These are phyloP conservation scores for Cerceris rybyensis DNA, from an alignment of 2,888 invertebrate species.

Conservation along the genomic window DNA sequence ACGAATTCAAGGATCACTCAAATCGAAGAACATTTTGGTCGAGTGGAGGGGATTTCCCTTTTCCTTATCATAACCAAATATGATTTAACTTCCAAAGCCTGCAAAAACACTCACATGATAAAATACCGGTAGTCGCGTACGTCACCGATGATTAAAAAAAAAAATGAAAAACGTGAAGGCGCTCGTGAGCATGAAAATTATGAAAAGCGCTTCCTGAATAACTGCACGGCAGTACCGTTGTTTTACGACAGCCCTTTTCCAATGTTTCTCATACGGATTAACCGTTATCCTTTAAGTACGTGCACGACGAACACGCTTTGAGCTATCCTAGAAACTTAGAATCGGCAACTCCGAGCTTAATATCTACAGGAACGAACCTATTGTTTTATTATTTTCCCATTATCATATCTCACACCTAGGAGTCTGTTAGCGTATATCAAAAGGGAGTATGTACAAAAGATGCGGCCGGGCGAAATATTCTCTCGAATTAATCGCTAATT, in stretches of 20 bases:
- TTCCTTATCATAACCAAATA: too few species aligned
- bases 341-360: constrained; percentile 62
- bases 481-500: constrained; percentile 5
- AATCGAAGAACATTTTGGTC: too few species aligned
- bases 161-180: too few species aligned
- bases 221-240: too few species aligned
- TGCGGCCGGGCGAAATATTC: constrained; percentile 19
- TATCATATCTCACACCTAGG: constrained; percentile 61
- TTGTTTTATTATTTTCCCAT: constrained; percentile 11
- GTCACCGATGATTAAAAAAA: too few species aligned
- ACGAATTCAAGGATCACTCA: too few species aligned
- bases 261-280: not conserved
- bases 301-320: constrained; percentile 53
- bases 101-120: too few species aligned
- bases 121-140: too few species aligned
- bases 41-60: too few species aligned
- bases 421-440: constrained; percentile 74
- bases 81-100: too few species aligned
- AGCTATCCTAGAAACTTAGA: constrained; percentile 39
- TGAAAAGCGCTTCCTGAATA: too few species aligned
- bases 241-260: not conserved
- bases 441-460: constrained; percentile 75
- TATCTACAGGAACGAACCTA: constrained; percentile 71
- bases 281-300: constrained; percentile 60
- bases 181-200: too few species aligned